Base-by-base conservation (phyloP, 35 echinoderm and acorn worm species). In the Heliocidaris tuberculata region DNA sequence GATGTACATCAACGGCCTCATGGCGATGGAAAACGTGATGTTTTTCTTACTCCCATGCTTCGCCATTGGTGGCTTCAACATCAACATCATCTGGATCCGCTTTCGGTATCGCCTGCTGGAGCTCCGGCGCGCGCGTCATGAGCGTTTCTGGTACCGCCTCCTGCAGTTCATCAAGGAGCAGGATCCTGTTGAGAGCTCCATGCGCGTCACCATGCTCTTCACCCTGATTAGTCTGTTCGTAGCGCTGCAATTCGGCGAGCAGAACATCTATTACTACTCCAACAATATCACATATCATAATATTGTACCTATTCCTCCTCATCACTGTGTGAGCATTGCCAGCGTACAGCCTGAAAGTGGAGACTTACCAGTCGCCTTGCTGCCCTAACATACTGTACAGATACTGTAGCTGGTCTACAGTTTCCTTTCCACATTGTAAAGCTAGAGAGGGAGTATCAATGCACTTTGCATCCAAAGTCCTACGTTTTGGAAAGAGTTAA, bases 161-260 rank as follows among this genome's bases (percentile, higher is more conserved):
- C 70, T 97, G 49, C 93, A 95, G 24, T 85, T 93, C 88, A 30
- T 96, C 49, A 88, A 94, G 35, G 97, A 97, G 88, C 94, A 95
- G 31, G 88, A 88, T 7, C 94, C 94, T 5, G 47, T 92, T 10
- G 70, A 91, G 31, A 29, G 94, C 27, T 47, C 35, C 4, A 95
- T 95, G 78, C 90, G 78, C 19, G 32, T 96, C 16, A 97, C 97
- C 10, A 94, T 97, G 97, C 61, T 97, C 48, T 97, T 97, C 17
- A 95, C 97, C 32, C 88, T 96, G 15, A 95, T 97, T 12, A 90
- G 97, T 49, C 94, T 97, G 31, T 96, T 96, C 21, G 90, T 97
- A 31, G 97, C 88, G 31, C 90, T 97, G 17, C 54, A 97, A 42
- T 97, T 96, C 32, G 97, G 95, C 6, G 94, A 97, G 24, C 95